A percentile compares a stretch with the other conserved stretches of the same genome.
Conservation (phyloP, 2,113 vertebrate genomes). For the Cyanoderma ruficeps region DNA sequence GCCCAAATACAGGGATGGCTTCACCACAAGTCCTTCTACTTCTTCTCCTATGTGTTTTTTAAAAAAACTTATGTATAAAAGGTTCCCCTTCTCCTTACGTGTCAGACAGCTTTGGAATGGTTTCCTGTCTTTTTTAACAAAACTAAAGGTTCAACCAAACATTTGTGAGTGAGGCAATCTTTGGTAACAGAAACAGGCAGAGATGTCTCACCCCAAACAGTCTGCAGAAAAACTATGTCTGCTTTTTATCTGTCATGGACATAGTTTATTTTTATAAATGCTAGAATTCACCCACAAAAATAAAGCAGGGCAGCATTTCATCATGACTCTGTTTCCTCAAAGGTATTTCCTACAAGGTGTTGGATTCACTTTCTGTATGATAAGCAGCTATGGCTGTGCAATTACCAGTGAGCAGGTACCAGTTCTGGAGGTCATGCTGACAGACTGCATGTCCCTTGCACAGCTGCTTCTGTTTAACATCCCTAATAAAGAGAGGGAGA, state of each 20-base stretch:
- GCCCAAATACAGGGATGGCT: not conserved
- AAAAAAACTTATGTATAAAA: not conserved
- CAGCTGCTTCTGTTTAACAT: slow-evolving; percentile 61
- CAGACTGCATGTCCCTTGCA: not conserved
- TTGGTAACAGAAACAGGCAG: not conserved
- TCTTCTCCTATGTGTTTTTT: not conserved
- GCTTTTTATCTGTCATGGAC: slow-evolving; percentile 31
- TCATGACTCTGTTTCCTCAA: slow-evolving; percentile 7
- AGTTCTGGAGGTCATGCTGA: slow-evolving; percentile 40
- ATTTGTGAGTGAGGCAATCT: not conserved
- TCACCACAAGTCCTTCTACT: not conserved
- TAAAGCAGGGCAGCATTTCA: slow-evolving; percentile 25
- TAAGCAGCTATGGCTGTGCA: slow-evolving; percentile 25
- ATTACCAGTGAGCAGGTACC: slow-evolving; percentile 47
- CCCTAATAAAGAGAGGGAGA: slow-evolving; percentile 26
- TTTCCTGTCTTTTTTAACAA: not conserved
- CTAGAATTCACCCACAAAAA: slow-evolving; percentile 7
- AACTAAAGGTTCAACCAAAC: not conserved
- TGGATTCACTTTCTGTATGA: slow-evolving; percentile 49
- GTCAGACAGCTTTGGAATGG: not conserved
- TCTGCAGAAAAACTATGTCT: not conserved
- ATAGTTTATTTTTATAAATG: slow-evolving; percentile 18
- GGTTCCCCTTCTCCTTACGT: not conserved
- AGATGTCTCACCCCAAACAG: not conserved
- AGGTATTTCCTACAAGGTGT: slow-evolving; percentile 61